Conservation (phyloP, 2,797 vertebrate genomes). For the Gobio occitaniae region DNA sequence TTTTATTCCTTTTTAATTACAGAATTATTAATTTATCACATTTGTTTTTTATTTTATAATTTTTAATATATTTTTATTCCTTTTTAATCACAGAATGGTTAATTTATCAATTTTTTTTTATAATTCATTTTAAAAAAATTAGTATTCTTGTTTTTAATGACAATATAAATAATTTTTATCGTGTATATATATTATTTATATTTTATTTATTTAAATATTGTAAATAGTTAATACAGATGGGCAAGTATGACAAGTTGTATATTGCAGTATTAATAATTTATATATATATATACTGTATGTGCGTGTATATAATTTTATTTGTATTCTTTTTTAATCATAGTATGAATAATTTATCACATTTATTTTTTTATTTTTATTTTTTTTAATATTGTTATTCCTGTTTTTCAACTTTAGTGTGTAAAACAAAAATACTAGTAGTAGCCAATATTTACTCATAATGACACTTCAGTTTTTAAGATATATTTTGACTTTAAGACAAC, state of each 20-base stretch:
- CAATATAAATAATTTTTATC: too few species aligned
- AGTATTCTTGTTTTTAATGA: background rate
- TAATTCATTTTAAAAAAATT: background rate
- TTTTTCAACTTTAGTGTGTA: background rate
- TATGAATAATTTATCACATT: too few species aligned
- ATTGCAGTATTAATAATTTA: background rate
- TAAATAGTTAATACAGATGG: background rate
- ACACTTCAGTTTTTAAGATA: background rate
- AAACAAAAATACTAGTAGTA: background rate
- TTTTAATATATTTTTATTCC: too few species aligned
- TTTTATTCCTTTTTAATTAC: too few species aligned
- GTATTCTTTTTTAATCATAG: background rate
- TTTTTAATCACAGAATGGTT: too few species aligned
- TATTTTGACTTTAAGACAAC: background rate
- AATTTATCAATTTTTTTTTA: too few species aligned
- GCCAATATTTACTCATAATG: background rate
- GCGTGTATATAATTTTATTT: too few species aligned
- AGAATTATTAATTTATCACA: too few species aligned
- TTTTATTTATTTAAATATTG: too few species aligned
- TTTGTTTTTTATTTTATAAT: background rate
- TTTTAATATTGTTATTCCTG: background rate
- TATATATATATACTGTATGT: background rate
- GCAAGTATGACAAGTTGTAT: background rate
- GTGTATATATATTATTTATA: too few species aligned
- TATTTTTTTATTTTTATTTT: background rate